Percentiles rank a stretch among this genome's conserved stretches.
These are phyloP conservation scores for Macrosteles quadrilineatus DNA, from an alignment of 1,140 invertebrate species.

Conservation along the genomic window DNA sequence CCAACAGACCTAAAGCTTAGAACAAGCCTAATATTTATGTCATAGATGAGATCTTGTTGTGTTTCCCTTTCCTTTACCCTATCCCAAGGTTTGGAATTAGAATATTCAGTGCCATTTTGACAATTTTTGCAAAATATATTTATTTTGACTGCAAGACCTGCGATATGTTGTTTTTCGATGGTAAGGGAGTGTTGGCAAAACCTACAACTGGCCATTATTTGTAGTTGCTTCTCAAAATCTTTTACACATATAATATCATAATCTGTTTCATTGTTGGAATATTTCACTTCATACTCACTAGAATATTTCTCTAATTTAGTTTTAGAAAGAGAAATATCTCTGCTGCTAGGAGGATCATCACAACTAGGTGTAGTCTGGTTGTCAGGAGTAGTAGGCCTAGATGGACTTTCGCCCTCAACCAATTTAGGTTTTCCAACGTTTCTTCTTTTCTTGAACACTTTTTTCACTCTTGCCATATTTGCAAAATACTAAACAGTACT, in stretches of 20 bases:
- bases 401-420: not conserved
- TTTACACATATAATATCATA: not conserved
- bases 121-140: not conserved
- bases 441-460: not conserved
- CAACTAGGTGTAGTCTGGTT: not conserved
- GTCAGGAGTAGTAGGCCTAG: not conserved
- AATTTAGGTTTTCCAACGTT: not conserved
- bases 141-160: not conserved
- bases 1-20: not conserved
- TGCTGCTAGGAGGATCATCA: not conserved
- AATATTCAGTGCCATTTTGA: not conserved
- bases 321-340: not conserved
- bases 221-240: not conserved
- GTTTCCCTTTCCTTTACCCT: no score
- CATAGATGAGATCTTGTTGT: conserved; percentile 1
- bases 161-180: not conserved
- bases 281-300: not conserved
- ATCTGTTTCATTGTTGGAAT: not conserved
- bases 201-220: not conserved
- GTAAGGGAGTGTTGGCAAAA: not conserved
- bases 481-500: not conserved
- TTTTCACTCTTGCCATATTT: not conserved
- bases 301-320: not conserved
- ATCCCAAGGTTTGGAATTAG: not conserved
- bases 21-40: conserved; percentile 6